A percentile compares a stretch with the other conserved stretches of the same genome.
These are phyloP conservation scores for Coremacera marginata DNA, from an alignment of 2,888 invertebrate species.

Conservation along the genomic window DNA sequence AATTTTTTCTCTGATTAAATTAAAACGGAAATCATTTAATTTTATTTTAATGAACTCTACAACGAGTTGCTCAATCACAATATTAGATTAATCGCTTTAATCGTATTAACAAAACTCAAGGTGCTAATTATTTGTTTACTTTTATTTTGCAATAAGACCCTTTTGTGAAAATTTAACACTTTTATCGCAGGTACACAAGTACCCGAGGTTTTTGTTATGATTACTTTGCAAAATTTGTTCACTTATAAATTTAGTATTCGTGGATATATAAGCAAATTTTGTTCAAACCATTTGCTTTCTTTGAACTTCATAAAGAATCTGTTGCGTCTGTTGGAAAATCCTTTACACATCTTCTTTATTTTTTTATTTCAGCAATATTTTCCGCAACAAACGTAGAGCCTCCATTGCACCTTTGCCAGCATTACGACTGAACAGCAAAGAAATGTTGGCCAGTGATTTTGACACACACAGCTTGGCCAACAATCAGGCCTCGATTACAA, in stretches of 20 bases:
- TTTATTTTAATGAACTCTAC: too few species aligned
- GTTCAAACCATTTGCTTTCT: too few species aligned
- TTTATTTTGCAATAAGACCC: conserved; percentile 22
- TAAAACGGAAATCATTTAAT: too few species aligned
- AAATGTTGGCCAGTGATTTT: conserved; percentile 72
- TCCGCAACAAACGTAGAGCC: conserved; percentile 75
- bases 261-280: too few species aligned
- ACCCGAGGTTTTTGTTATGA: neutral
- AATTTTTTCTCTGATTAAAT: too few species aligned
- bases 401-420: conserved; percentile 75
- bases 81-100: neutral
- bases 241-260: neutral
- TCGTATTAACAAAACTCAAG: neutral
- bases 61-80: neutral
- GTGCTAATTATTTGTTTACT: conserved; percentile 35
- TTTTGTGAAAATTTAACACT: neutral
- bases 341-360: neutral
- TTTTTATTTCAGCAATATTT: conserved; percentile 72
- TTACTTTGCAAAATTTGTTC: neutral
- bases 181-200: neutral
- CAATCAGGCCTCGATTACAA: conserved; percentile 80
- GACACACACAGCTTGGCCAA: conserved; percentile 69
- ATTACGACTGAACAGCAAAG: conserved; percentile 72
- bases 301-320: too few species aligned
- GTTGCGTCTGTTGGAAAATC: neutral